phyloP scores from a whole-genome alignment of 2,888 invertebrate genomes.

The Harpagoxenus sublaevis region DNA sequence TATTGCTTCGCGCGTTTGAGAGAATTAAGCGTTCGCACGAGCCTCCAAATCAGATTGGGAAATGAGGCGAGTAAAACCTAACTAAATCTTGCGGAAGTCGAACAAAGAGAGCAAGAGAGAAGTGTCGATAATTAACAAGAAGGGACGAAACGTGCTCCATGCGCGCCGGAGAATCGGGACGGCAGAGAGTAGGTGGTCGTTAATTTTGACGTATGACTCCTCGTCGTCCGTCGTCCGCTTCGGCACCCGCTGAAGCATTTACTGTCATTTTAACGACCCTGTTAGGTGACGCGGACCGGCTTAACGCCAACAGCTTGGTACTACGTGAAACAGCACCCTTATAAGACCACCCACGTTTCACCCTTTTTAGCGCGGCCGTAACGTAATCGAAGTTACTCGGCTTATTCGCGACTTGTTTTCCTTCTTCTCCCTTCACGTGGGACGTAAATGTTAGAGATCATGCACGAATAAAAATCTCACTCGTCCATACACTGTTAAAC shows the following conservation, averaged over 20 bases:
- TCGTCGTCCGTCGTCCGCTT: constrained; percentile 63
- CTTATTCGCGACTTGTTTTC: neutral
- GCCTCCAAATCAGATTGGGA: neutral
- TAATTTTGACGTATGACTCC: constrained; percentile 78
- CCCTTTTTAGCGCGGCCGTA: neutral
- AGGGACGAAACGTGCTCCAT: constrained; percentile 19
- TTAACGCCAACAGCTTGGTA: constrained; percentile 47
- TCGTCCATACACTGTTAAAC: no score
- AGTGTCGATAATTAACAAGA: constrained; percentile 45
- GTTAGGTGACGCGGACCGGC: constrained; percentile 70
- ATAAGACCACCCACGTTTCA: constrained; percentile 27
- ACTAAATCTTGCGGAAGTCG: constrained; percentile 36
- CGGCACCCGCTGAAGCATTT: constrained; percentile 76
- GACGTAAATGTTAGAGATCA: neutral
- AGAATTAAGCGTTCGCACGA: neutral
- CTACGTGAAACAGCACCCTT: constrained; percentile 37
- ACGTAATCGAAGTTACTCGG: constrained; percentile 1
- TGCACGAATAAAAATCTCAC: neutral
- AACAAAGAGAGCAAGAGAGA: neutral
- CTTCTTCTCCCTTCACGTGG: neutral
- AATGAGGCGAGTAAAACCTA: neutral
- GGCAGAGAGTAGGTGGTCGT: constrained; percentile 67
- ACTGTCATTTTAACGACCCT: constrained; percentile 79
- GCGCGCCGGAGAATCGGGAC: constrained; percentile 10
- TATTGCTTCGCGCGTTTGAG: neutral